Evolutionary conservation across 1,140 invertebrate genomes (phyloP).

Genomic region (Drosophila navojoa): DNA sequence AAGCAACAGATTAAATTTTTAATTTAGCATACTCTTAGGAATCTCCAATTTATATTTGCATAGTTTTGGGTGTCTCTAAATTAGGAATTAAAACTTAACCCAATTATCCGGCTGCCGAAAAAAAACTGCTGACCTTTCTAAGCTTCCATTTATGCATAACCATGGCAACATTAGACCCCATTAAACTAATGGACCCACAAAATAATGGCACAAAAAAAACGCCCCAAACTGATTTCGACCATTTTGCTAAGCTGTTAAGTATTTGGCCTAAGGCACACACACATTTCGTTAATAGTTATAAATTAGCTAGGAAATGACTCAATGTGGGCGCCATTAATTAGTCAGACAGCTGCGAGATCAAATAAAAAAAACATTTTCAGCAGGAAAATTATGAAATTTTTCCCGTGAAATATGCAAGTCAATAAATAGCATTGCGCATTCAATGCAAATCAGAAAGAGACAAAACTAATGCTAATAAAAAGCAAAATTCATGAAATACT

Average conservation of each 20-base stretch:
- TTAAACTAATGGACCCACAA: conserved; percentile 17
- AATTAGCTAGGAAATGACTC: conserved; percentile 57
- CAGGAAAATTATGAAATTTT: conserved; percentile 60
- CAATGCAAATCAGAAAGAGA: conserved; percentile 47
- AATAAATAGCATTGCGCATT: conserved; percentile 59
- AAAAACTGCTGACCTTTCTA: conserved; percentile 18
- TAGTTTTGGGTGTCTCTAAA: conserved; percentile 25
- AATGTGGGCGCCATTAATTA: conserved; percentile 41
- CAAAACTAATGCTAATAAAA: conserved; percentile 2
- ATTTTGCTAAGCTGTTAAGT: conserved; percentile 25
- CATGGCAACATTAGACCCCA: conserved; percentile 8
- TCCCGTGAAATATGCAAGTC: conserved; percentile 34
- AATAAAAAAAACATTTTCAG: conserved; percentile 25
- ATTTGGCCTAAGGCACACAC: background rate
- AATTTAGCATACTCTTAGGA: conserved; percentile 21
- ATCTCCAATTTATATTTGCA: background rate
- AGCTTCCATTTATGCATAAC: background rate
- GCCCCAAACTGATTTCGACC: conserved; percentile 16
- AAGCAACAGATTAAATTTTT: background rate
- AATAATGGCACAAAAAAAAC: background rate
- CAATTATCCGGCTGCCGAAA: background rate
- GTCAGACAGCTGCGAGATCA: conserved; percentile 32
- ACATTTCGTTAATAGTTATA: conserved; percentile 61
- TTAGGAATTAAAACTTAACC: background rate
- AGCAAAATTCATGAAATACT: background rate